A percentile compares a stretch with the other conserved stretches of the same genome.
phyloP scores from a whole-genome alignment of 2,797 vertebrate genomes.

The Salmo trutta region DNA sequence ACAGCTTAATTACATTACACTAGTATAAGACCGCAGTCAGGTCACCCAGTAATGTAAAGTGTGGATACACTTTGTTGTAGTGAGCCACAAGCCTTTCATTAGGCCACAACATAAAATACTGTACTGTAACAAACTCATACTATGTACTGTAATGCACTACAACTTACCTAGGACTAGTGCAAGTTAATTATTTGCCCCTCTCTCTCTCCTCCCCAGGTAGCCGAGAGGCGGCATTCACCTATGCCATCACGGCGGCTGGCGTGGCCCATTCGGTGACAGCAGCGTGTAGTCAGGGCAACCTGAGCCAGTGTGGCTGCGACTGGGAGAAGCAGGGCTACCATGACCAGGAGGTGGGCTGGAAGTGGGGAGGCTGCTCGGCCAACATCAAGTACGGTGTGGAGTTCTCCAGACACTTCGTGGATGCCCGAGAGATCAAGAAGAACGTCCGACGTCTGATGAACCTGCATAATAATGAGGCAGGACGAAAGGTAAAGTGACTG shows the following conservation, averaged over 20 bases:
- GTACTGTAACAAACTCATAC: neutral
- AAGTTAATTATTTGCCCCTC: slow-evolving; percentile 2
- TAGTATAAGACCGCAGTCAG: too few species aligned
- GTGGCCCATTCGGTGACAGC: slow-evolving; percentile 94
- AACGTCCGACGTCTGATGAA: slow-evolving; percentile 97
- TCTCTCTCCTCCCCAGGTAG: slow-evolving; percentile 82
- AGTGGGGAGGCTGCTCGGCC: slow-evolving; percentile 98
- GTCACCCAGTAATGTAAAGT: too few species aligned
- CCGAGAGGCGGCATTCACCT: slow-evolving; percentile 96
- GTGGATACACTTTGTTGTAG: too few species aligned
- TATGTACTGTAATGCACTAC: neutral
- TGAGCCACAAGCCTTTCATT: neutral
- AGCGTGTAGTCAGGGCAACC: slow-evolving; percentile 96
- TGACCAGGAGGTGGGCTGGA: slow-evolving; percentile 96
- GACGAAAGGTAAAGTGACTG: slow-evolving; percentile 85
- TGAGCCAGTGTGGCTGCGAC: slow-evolving; percentile 98
- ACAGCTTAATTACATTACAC: too few species aligned
- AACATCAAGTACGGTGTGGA: slow-evolving; percentile 97
- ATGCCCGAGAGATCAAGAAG: slow-evolving; percentile 97
- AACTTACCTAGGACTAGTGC: neutral
- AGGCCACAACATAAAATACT: neutral
- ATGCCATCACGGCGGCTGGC: slow-evolving; percentile 95
- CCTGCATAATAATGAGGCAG: slow-evolving; percentile 98
- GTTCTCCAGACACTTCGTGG: slow-evolving; percentile 96
- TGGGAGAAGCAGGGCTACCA: slow-evolving; percentile 97